These are phyloP conservation scores for Drosophila rellima DNA, from an alignment of 2,888 invertebrate genomes.

Conservation along the genomic window DNA sequence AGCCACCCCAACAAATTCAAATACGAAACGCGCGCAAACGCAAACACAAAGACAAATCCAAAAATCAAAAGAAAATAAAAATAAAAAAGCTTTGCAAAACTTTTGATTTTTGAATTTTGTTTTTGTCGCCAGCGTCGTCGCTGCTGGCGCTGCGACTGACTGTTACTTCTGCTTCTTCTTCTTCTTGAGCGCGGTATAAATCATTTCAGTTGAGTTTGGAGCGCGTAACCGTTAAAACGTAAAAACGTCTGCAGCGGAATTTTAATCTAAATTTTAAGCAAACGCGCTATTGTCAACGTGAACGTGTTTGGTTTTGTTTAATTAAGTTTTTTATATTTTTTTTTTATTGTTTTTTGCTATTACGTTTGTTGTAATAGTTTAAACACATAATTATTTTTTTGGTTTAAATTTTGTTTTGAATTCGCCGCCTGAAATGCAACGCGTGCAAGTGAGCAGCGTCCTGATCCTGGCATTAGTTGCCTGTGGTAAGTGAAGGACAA, in stretches of 20 bases:
- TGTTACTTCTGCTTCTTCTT: conserved; percentile 62
- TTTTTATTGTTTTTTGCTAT: background rate
- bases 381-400: conserved; percentile 22
- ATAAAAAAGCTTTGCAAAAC: conserved; percentile 69
- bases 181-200: conserved; percentile 78
- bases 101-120: conserved; percentile 38
- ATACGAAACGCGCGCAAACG: conserved; percentile 25
- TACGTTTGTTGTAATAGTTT: conserved; percentile 13
- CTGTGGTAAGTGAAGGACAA: conserved; percentile 71
- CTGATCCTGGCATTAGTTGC: conserved; percentile 70
- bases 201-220: conserved; percentile 83
- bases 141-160: conserved; percentile 30
- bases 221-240: conserved; percentile 82
- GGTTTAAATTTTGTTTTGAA: conserved; percentile 8
- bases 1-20: conserved; percentile 44
- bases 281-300: conserved; percentile 28
- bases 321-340: conserved; percentile 21
- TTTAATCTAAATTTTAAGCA: conserved; percentile 26
- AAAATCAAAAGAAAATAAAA: conserved; percentile 42
- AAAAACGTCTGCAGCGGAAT: conserved; percentile 64
- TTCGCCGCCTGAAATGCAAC: conserved; percentile 59
- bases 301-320: conserved; percentile 10
- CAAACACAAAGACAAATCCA: conserved; percentile 7
- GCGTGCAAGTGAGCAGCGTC: conserved; percentile 61
- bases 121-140: conserved; percentile 39